A percentile compares a stretch with the other conserved stretches of the same genome.
Evolutionary conservation across 1,140 invertebrate genomes (phyloP).

Genomic region (Drosophila ercepeae): DNA sequence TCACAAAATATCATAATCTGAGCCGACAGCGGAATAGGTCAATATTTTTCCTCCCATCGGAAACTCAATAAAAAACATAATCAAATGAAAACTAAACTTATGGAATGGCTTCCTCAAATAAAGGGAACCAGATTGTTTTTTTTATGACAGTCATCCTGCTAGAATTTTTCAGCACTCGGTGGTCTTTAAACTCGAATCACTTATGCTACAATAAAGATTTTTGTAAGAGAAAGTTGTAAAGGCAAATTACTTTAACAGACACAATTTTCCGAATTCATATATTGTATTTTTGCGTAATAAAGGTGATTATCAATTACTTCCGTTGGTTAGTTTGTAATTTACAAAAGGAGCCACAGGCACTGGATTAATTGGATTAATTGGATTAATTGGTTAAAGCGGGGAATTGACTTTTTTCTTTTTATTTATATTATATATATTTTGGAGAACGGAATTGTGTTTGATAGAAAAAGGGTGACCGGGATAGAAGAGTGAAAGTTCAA

Average conservation of each 20-base stretch:
- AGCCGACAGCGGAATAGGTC: conserved; percentile 30
- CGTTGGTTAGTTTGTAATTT: conserved; percentile 75
- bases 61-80: conserved; percentile 34
- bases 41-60: conserved; percentile 17
- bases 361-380: conserved; percentile 11
- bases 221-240: conserved; percentile 71
- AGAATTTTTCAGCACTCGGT: conserved; percentile 69
- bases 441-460: neutral
- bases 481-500: neutral
- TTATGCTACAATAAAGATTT: conserved; percentile 78
- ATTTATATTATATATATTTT: no score
- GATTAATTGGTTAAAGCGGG: neutral
- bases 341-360: conserved; percentile 71
- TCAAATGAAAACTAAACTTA: conserved; percentile 15
- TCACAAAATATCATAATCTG: conserved; percentile 22
- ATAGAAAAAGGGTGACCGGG: neutral
- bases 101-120: conserved; percentile 21
- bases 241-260: conserved; percentile 68
- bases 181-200: conserved; percentile 81
- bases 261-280: conserved; percentile 21
- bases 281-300: neutral
- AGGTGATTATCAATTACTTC: conserved; percentile 15
- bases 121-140: conserved; percentile 31
- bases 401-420: neutral
- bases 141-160: conserved; percentile 58